Conservation (phyloP, 1,140 invertebrate genomes). For the Adelges cooleyi region DNA sequence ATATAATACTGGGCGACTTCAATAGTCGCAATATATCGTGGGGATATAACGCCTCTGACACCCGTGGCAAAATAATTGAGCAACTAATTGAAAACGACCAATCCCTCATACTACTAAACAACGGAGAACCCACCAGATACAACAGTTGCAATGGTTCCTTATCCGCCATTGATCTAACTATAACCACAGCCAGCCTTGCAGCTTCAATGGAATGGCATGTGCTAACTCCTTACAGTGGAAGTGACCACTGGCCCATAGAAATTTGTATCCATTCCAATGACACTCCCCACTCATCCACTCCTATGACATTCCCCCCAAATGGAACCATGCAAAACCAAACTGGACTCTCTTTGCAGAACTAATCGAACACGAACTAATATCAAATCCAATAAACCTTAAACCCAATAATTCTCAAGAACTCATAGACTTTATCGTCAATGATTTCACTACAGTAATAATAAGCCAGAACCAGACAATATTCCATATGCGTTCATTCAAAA, state of each 20-base stretch:
- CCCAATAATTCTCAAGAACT: neutral
- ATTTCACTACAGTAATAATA: neutral
- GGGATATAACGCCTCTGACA: neutral
- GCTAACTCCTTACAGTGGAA: neutral
- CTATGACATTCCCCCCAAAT: neutral
- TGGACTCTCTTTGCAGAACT: neutral
- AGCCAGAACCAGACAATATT: neutral
- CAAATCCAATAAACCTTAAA: neutral
- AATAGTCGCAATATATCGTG: neutral
- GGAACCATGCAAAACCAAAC: neutral
- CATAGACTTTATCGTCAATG: neutral
- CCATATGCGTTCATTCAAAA: neutral
- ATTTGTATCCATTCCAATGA: neutral
- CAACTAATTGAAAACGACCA: neutral
- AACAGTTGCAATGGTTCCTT: neutral
- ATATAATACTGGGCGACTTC: neutral
- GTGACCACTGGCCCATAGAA: neutral
- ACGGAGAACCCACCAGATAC: neutral
- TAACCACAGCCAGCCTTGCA: neutral
- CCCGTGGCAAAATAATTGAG: neutral
- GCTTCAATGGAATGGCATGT: neutral
- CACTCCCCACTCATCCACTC: neutral
- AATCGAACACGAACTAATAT: neutral
- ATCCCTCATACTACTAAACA: neutral
- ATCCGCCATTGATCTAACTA: neutral